phyloP scores from a whole-genome alignment of 2,113 vertebrate genomes.

The Sus scrofa region DNA sequence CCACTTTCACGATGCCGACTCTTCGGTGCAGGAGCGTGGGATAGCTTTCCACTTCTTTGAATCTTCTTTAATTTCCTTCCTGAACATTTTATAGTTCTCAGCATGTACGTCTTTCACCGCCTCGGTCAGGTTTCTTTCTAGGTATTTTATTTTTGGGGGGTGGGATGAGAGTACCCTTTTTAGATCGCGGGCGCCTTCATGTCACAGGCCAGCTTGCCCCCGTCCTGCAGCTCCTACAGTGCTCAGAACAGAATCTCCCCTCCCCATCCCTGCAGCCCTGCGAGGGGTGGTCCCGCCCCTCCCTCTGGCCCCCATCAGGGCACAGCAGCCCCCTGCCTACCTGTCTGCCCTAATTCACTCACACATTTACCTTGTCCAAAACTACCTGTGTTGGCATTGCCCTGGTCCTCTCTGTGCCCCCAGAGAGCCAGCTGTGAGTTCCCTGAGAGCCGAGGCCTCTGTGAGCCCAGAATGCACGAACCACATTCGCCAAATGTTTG shows the following conservation, averaged over 20 bases:
- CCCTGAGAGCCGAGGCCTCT: neutral
- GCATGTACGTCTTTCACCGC: too few relatives aligned
- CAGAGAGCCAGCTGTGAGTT: neutral
- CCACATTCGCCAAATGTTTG: neutral
- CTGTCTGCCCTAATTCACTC: neutral
- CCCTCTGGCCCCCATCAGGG: fast-evolving
- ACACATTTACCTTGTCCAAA: neutral
- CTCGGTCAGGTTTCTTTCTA: too few relatives aligned
- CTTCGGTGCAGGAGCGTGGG: too few relatives aligned
- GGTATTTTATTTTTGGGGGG: too few relatives aligned
- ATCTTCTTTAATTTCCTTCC: too few relatives aligned
- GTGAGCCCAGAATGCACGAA: fast-evolving
- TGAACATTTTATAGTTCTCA: too few relatives aligned
- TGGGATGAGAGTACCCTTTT: too few relatives aligned
- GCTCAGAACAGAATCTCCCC: neutral
- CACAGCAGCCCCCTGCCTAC: neutral
- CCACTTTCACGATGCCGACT: too few relatives aligned
- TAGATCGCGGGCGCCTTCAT: neutral
- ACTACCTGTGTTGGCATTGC: neutral
- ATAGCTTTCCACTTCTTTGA: too few relatives aligned
- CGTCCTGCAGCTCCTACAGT: neutral
- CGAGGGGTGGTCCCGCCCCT: neutral
- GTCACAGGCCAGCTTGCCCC: neutral
- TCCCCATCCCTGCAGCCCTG: too few relatives aligned
- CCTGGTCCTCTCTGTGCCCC: neutral